Evolutionary conservation across 2,888 invertebrate species (phyloP), one percentile per base, ranked within the genome.

Genomic region (Cantharis rufa): DNA sequence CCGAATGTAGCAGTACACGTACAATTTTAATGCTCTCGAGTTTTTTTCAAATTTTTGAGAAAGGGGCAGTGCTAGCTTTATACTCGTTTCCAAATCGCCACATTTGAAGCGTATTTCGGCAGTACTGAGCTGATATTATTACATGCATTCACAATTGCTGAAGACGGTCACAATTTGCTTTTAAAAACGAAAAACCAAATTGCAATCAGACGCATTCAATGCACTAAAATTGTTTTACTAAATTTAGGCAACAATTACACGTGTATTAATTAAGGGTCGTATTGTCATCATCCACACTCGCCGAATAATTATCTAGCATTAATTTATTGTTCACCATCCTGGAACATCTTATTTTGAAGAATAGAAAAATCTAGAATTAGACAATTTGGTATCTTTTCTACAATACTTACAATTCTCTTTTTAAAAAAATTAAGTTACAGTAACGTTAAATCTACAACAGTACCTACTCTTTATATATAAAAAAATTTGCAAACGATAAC

Each of bases 81-180:
- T 4, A 48, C 48, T 5, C 32, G 7, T 48, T n/a, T 48, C 48
- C n/a, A 68, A 69, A 63, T 71, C 71, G 71, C 78, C 76, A 78
- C 76, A 75, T 75, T 78, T 66, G 75, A 78, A 75, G 76, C 78
- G 69, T 80, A 79, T 79, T 76, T 81, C 84, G 86, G 85, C 86
- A 86, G 86, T 85, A 84, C 84, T 83, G 85, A 86, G 85, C 85
- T 85, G 85, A 84, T 83, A 81, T 77, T 69, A 32, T 16, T 81
- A 81, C 82, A 84, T 83, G 82, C 83, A 79, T 82, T 84, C 80
- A 82, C 83, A 64, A 75, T 80, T 80, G 81, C 82, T 79, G 80
- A 82, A 80, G 81, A 80, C 48, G 73, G 71, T 71, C 76, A 69
- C 77, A 77, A 79, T 78, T 76, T 78, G 75, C 74, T 21, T 70